phyloP scores from a whole-genome alignment of 2,888 invertebrate species.

The Syrista parreyssii region DNA sequence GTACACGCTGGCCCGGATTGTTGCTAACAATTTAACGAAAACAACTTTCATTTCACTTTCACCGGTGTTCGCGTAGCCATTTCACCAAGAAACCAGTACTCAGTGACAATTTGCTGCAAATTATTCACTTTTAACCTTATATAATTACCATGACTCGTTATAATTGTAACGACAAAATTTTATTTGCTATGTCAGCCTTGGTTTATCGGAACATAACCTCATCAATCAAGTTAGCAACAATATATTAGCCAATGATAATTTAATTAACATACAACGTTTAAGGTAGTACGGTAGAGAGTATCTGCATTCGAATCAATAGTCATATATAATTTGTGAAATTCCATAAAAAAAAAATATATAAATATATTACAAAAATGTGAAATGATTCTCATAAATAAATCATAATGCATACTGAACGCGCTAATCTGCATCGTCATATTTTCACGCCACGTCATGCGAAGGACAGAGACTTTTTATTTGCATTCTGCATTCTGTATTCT shows the following conservation, averaged over 20 bases:
- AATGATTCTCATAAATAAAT: too few species aligned
- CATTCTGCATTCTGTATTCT: too few species aligned
- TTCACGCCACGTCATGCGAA: too few species aligned
- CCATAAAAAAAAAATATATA: too few species aligned
- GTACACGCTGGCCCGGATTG: background rate
- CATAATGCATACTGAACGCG: too few species aligned
- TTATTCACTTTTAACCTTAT: background rate
- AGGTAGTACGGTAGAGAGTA: too few species aligned
- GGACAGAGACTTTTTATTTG: too few species aligned
- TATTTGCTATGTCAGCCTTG: background rate
- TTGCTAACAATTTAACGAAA: slow-evolving; percentile 35
- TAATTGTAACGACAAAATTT: background rate
- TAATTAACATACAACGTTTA: background rate
- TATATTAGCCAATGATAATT: background rate
- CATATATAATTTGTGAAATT: too few species aligned
- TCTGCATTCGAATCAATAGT: too few species aligned
- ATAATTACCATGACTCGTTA: background rate
- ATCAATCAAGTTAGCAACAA: background rate
- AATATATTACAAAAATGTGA: too few species aligned
- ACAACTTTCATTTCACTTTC: slow-evolving; percentile 50
- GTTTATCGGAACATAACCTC: background rate
- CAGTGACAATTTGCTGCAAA: background rate
- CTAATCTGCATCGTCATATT: too few species aligned
- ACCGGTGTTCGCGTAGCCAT: slow-evolving; percentile 13
- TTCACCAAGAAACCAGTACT: background rate